Base-by-base conservation (phyloP, 1,140 invertebrate genomes). In the Meteorus sp. region DNA sequence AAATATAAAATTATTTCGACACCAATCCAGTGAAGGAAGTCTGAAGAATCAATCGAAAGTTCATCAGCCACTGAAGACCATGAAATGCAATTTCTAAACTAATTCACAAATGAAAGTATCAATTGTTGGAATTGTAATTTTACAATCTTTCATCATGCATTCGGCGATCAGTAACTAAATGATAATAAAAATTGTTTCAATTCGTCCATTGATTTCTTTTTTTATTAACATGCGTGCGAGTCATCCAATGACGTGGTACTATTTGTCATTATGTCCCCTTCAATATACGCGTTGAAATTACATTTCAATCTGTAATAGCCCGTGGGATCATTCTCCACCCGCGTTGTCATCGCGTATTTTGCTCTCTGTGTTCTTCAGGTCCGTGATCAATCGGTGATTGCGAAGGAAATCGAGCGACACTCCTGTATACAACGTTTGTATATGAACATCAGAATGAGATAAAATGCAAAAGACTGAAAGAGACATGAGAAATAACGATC, bases 301-400 rank as follows among this genome's bases (percentile, higher is more conserved):
- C n/a, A n/a, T n/a, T n/a, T 23, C 62, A 72, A 72, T 72, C 56
- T 52, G 17, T 65, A 68, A 70, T 70, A 61, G 44, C 11, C 61
- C 71, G 50, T 72, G 68, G 55, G 65, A 73, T 73, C 60, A 61
- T 31, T 23, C 31, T 52, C 50, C 48, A 44, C 39, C 27, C 27
- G 41, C 52, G 43, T 23, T 23, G 22, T 59, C 20, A 19, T 11
- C 39, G 53, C n/a, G n/a, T n/a, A n/a, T n/a, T n/a, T n/a, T n/a
- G n/a, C n/a, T n/a, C n/a, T n/a, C n/a, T n/a, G n/a, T 65, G 48
- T 60, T 52, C 54, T 51, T 37, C 31, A 20, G 55, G 53, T 64
- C 68, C 71, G 67, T 73, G 67, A 39, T 67, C 69, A 73, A 73
- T 73, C 57, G 70, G 68, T 73, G 72, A 73, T 71, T 71, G 61